Evolutionary conservation across 2,888 invertebrate genomes (phyloP), one percentile per base, ranked within the genome.

Genomic region (Cotesia congregata): DNA sequence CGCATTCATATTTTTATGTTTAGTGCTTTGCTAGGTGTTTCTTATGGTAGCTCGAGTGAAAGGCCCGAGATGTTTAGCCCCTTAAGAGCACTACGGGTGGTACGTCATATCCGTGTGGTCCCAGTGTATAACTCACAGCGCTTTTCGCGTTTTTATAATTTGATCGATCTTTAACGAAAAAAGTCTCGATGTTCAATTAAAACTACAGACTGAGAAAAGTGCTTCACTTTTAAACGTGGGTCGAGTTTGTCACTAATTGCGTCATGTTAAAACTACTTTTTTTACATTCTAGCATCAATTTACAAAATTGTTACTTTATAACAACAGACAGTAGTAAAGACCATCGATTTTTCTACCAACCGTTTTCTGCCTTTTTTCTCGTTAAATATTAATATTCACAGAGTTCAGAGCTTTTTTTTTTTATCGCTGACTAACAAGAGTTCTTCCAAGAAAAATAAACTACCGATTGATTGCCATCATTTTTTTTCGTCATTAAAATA

Each of bases 1-100:
- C 39, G 40, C 40, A 15, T 39, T 38, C 20, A 5, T 38, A n/a
- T 65, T 65, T 30, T 30, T 50, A 50, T 50, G 3, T 4, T 7
- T 50, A 30, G 6, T 30, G 12, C 38, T 65, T 20, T 38, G 20
- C 65, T 30, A 65, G 20, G 65, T 65, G 65, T 65, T 65, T 65
- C 30, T 65, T 20, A 65, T 65, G 38, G 65, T 65, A 65, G 38
- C 12, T 12, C 7, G 9, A 74, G 74, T 74, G 67, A 74, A 67
- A 60, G 74, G 59, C 39, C 12, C 69, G 61, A 39, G 74, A 67
- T 74, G 80, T 78, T 75, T 73, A 79, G 75, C 60, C 77, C 74
- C 77, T 81, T 81, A 80, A 80, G 71, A 71, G 67, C 76, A 67
- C 77, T 76, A 72, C 67, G 72, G 79, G 79, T 50, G 72, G 76